These are phyloP conservation scores for Tetragnatha versicolor DNA, from an alignment of 1,140 invertebrate species.

Conservation along the genomic window DNA sequence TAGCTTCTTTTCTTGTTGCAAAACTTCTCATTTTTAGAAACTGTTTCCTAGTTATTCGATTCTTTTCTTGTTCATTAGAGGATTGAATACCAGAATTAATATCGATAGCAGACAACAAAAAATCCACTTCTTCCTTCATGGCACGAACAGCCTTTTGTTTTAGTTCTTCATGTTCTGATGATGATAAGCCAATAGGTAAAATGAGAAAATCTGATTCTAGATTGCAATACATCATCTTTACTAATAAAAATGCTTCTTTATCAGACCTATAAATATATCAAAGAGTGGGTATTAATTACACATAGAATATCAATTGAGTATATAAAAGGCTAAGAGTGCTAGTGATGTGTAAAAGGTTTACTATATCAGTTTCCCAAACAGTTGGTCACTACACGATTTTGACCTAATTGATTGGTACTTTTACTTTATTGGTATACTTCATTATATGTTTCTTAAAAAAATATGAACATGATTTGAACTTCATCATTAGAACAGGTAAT, in stretches of 20 bases:
- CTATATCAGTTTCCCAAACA: neutral
- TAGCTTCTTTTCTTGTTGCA: too few species aligned
- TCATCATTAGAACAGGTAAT: too few species aligned
- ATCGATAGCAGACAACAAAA: neutral
- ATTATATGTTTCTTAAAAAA: neutral
- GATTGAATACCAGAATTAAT: too few species aligned
- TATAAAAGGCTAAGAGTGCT: neutral
- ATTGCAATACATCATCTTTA: neutral
- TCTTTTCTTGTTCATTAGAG: too few species aligned
- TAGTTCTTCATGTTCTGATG: neutral
- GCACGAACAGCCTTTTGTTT: neutral
- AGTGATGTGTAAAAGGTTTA: neutral
- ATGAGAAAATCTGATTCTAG: slow-evolving; percentile 16
- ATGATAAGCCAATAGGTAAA: neutral
- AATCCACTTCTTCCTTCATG: slow-evolving; percentile 41
- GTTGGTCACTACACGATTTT: neutral
- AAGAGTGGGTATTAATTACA: neutral
- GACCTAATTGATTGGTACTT: neutral
- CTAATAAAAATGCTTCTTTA: neutral
- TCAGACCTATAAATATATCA: slow-evolving; percentile 15
- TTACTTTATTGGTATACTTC: neutral
- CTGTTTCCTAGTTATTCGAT: too few species aligned
- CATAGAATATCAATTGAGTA: neutral
- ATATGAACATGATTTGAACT: too few species aligned
- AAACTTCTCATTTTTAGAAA: too few species aligned